Evolutionary conservation across 2,888 invertebrate genomes (phyloP), one percentile per base, ranked within the genome.

Genomic region (Meandrusa payeni): DNA sequence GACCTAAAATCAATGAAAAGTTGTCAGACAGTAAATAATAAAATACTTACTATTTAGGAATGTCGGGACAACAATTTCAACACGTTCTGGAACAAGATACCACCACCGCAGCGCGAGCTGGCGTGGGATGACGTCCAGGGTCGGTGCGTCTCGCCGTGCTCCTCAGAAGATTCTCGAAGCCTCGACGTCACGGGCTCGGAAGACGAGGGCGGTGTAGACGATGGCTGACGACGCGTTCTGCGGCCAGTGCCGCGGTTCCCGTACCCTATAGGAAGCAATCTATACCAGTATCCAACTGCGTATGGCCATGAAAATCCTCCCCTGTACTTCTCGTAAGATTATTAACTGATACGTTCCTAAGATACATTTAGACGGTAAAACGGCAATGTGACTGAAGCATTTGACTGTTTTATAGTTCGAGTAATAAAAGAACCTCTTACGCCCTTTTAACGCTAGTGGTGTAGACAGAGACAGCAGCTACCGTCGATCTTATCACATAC

Each of bases 161-260:
- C 83, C 12, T 87, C 88, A 0, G 88, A 88, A 47, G 88, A 88
- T 46, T 88, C 88, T 0, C 60, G 88, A 27, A 87, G 86, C 44
- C 65, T 88, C 1, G 88, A 88, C 60, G 88, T 88, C 27, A 88
- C 88, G 76, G 88, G 88, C 2, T 88, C 88, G 0, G 88, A 88
- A 56, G 88, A 88, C 47, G 88, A 88, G 47, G 85, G 83, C 0
- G 80, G 76, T 0, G 78, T 49, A 1, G 69, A 54, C 37, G 79
- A 73, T 20, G 85, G 79, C 74, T 86, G 86, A 85, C 85, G 81
- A 52, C 77, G 74, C 34, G 72, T 88, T 40, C 63, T 88, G 86
- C 88, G 88, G 75, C 88, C 88, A 0, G 88, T 88, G 78, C 88
- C 88, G 75, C 85, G 88, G 47, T 82, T 88, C 48, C 88, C 88